phyloP scores from a whole-genome alignment of 2,797 vertebrate species.

The Cetoscarus ocellatus region DNA sequence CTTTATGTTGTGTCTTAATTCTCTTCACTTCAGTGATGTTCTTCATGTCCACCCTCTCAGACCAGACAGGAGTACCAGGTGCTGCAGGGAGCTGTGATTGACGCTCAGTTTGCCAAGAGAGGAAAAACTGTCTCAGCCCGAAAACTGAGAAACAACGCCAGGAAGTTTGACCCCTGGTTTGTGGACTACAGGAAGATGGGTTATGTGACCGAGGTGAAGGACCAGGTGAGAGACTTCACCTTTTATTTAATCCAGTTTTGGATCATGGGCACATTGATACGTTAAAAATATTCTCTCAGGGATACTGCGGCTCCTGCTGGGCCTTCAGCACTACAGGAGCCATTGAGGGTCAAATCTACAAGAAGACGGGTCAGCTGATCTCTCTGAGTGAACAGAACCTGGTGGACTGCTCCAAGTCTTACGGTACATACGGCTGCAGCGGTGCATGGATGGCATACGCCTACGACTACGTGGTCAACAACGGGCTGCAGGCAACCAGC shows the following conservation, averaged over 20 bases:
- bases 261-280: background rate
- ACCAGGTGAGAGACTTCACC: constrained; percentile 75
- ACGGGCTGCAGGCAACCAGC: constrained; percentile 89
- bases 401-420: constrained; percentile 85
- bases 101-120: constrained; percentile 60
- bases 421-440: constrained; percentile 83
- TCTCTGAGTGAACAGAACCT: constrained; percentile 87
- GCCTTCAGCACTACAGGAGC: constrained; percentile 88
- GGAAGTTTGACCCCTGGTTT: constrained; percentile 34
- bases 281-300: constrained; percentile 62
- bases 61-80: constrained; percentile 76
- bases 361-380: constrained; percentile 80
- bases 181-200: constrained; percentile 84
- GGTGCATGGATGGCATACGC: constrained; percentile 88
- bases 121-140: constrained; percentile 68
- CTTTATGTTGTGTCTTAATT: no score
- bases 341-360: constrained; percentile 85
- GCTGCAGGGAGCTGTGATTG: constrained; percentile 79
- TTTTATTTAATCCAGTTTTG: background rate
- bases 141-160: constrained; percentile 69
- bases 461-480: constrained; percentile 84
- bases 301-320: constrained; percentile 88
- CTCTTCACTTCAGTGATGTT: background rate
- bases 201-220: constrained; percentile 85
- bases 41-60: constrained; percentile 48